Evolutionary conservation across 2,888 invertebrate genomes (phyloP).

Genomic region (Melolontha melolontha): DNA sequence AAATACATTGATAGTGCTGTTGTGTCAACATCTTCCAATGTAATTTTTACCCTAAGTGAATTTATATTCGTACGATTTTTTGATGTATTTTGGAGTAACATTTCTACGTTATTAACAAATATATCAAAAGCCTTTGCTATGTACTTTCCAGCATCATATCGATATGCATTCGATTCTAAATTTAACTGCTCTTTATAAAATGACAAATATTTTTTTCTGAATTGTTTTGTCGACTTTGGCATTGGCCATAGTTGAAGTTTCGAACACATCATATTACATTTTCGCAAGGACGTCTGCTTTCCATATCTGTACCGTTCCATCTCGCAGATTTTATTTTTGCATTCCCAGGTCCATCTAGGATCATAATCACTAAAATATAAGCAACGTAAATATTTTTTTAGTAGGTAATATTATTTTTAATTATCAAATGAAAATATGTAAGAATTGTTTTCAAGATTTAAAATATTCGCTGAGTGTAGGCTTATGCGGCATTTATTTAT

Average conservation of each 20-base stretch:
- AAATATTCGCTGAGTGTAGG: too few species aligned
- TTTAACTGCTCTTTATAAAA: constrained; percentile 68
- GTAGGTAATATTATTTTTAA: too few species aligned
- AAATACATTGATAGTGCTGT: constrained; percentile 72
- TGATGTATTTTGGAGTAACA: not conserved
- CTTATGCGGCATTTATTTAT: too few species aligned
- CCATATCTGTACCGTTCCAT: constrained; percentile 61
- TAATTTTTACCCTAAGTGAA: constrained; percentile 64
- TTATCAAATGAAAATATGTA: too few species aligned
- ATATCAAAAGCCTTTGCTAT: constrained; percentile 66
- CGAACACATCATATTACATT: constrained; percentile 81
- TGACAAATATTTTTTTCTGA: constrained; percentile 72
- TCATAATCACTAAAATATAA: constrained; percentile 18
- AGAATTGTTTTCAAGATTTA: too few species aligned
- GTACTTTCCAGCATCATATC: constrained; percentile 62
- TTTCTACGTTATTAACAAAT: constrained; percentile 59
- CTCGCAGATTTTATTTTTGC: constrained; percentile 74
- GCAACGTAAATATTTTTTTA: too few species aligned
- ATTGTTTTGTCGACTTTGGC: constrained; percentile 74
- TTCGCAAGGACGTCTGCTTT: constrained; percentile 70
- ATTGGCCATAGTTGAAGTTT: constrained; percentile 79
- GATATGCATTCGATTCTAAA: not conserved
- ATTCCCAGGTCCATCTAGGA: constrained; percentile 75
- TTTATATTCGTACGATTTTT: constrained; percentile 28
- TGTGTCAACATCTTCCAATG: constrained; percentile 65